Conservation (phyloP, 2,113 vertebrate genomes). For the Caretta caretta region DNA sequence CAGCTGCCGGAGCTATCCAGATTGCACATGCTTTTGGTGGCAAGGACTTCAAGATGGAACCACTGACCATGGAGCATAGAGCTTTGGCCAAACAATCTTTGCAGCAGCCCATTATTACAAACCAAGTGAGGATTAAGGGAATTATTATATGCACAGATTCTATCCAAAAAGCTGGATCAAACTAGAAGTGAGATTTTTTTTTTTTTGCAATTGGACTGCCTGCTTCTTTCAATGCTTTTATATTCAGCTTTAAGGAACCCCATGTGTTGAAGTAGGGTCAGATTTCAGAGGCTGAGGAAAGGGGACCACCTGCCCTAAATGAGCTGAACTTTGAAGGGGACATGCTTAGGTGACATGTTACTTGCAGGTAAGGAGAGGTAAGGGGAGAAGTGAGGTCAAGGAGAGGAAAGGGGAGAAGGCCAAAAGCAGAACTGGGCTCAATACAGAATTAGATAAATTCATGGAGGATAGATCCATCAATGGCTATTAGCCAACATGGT, state of each 20-base stretch:
- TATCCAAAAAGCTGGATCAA: background rate
- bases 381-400: background rate
- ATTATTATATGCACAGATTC: background rate
- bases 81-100: background rate
- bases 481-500: too few species aligned
- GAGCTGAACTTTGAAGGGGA: rapidly evolving
- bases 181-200: background rate
- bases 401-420: too few species aligned
- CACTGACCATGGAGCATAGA: background rate
- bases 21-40: background rate
- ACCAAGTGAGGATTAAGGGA: background rate
- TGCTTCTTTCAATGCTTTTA: background rate
- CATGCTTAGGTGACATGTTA: background rate
- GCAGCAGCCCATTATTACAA: background rate
- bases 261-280: background rate
- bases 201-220: background rate
- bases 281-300: background rate
- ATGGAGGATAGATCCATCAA: too few species aligned
- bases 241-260: background rate
- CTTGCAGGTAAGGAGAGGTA: background rate
- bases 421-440: too few species aligned
- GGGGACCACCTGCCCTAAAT: background rate
- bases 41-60: background rate
- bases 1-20: background rate
- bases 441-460: too few species aligned